Base-by-base conservation (phyloP, 2,797 vertebrate genomes). In the Gobio occitaniae region DNA sequence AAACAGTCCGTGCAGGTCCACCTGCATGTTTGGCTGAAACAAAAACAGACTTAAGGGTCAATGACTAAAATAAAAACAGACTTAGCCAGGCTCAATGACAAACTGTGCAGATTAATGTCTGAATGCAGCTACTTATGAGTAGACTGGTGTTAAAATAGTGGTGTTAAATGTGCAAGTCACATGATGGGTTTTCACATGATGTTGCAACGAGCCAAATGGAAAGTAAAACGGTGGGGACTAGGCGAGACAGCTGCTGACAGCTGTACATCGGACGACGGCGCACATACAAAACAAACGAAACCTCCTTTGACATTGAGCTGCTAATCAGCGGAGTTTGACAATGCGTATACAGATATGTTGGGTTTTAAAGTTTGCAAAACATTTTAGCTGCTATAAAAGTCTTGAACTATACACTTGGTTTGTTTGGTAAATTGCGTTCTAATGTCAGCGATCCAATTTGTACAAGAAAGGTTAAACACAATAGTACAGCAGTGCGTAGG, bases 1-100 rank as follows among this genome's bases (percentile, higher is more conserved):
- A 50, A 96, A 93, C 8, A 95, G 0, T 59, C 95, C 95, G 32
- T 36, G 89, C 0, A 92, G 69, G 0, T 90, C 86, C 54, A 93
- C 6, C 6, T 89, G 36, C 80, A 91, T 89, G 56, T 79, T 56
- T 54, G 41, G 41, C 66, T 83, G 76, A n/a, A 69, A 59, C 48
- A 56, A 65, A 68, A 78, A 54, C 3, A 70, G 38, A 47, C 25
- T 54, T 54, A 12, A 48, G n/a, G 7, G 38, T 78, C 17, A 61
- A 16, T 50, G 25, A 48, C 66, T 84, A 77, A n/a, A 69, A 59
- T 48, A 50, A 65, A 68, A 78, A 48, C 3, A 65, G 29, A 47
- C 19, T 47, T 54, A 66, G 36, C 15, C 8, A 41, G n/a, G 7
- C 19, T 71, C 8, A 61, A 16, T 41, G 38, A 50, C 7, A 78